A percentile compares a stretch with the other conserved stretches of the same genome.
phyloP scores from a whole-genome alignment of 2,888 invertebrate genomes.

The Odontomyia ornata region DNA sequence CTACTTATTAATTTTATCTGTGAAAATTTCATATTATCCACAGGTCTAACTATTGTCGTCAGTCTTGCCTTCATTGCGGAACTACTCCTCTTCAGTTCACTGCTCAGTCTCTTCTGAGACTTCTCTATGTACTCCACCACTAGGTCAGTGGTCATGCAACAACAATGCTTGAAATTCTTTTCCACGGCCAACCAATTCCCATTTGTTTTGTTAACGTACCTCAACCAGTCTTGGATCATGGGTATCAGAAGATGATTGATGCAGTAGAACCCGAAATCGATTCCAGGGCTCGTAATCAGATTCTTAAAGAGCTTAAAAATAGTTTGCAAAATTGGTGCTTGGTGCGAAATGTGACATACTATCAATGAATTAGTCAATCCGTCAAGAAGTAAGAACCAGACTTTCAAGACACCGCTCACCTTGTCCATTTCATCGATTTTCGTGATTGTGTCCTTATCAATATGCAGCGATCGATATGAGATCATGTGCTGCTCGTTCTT shows the following conservation, averaged over 20 bases:
- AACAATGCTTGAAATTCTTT: slow-evolving; percentile 94
- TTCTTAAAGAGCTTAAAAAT: slow-evolving; percentile 85
- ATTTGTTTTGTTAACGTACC: slow-evolving; percentile 76
- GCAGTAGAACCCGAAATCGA: slow-evolving; percentile 89
- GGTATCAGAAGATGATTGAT: slow-evolving; percentile 91
- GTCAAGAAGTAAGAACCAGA: slow-evolving; percentile 90
- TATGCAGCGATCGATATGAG: slow-evolving; percentile 63
- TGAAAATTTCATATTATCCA: slow-evolving; percentile 61
- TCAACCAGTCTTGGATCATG: slow-evolving; percentile 91
- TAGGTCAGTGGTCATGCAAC: slow-evolving; percentile 90
- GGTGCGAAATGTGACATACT: slow-evolving; percentile 87
- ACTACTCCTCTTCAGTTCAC: slow-evolving; percentile 52
- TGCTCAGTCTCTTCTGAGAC: slow-evolving; percentile 70
- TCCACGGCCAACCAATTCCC: slow-evolving; percentile 80
- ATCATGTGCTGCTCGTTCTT: slow-evolving; percentile 73
- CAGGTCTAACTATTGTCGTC: slow-evolving; percentile 61
- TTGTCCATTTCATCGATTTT: slow-evolving; percentile 72
- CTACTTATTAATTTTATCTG: slow-evolving; percentile 60
- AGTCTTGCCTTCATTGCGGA: slow-evolving; percentile 47
- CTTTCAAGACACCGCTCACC: slow-evolving; percentile 84
- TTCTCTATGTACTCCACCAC: slow-evolving; percentile 86
- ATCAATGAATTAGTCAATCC: slow-evolving; percentile 84
- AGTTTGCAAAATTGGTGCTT: slow-evolving; percentile 86
- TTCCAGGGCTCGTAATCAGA: slow-evolving; percentile 81
- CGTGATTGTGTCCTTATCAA: slow-evolving; percentile 64